Evolutionary conservation across 2,113 vertebrate species (phyloP).

Genomic region (Melanerpes aurifrons): DNA sequence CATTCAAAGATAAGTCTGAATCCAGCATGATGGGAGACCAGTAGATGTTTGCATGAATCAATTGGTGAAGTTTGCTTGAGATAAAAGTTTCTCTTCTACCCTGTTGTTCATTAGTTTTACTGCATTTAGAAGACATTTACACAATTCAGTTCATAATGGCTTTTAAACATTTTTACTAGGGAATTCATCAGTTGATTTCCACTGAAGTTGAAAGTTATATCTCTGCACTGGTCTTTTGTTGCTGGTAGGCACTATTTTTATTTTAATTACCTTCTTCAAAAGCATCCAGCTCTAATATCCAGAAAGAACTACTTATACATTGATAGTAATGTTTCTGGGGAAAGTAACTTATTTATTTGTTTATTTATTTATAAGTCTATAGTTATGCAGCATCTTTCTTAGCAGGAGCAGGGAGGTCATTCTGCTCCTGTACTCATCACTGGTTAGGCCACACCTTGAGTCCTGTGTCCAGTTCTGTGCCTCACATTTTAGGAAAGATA

Average conservation of each 20-base stretch:
- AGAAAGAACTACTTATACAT: neutral
- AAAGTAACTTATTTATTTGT: neutral
- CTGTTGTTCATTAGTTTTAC: neutral
- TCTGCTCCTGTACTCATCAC: too few species aligned
- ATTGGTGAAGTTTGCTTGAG: neutral
- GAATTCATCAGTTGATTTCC: neutral
- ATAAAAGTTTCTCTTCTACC: neutral
- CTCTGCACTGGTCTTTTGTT: neutral
- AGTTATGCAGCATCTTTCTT: neutral
- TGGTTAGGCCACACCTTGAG: too few species aligned
- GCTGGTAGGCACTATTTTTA: neutral
- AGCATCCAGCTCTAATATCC: neutral
- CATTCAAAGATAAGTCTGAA: neutral
- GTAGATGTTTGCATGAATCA: neutral
- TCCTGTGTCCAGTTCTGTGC: too few species aligned
- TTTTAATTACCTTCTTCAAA: neutral
- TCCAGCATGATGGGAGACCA: neutral
- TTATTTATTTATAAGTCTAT: neutral
- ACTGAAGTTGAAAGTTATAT: neutral
- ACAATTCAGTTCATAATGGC: neutral
- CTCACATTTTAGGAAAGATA: too few species aligned
- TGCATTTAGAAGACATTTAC: neutral
- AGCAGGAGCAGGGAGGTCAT: too few species aligned
- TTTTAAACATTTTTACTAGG: neutral
- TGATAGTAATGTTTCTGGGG: neutral